Conservation (phyloP, 2,888 invertebrate species). For the Drosophila nr. medialis region DNA sequence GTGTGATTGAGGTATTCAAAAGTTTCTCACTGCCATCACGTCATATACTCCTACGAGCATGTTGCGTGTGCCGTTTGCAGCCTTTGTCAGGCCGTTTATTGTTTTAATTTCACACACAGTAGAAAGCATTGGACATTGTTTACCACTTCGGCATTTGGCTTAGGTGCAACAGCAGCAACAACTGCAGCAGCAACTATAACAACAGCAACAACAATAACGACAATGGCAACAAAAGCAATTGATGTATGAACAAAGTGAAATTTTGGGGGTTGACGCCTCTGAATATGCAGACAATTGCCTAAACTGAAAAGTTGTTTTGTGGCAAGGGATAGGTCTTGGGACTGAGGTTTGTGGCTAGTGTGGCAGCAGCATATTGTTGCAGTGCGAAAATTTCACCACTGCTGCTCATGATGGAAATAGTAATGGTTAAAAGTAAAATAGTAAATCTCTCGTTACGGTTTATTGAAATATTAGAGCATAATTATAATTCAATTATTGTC, state of each 20-base stretch:
- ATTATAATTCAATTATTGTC: neutral
- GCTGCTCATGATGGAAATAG: neutral
- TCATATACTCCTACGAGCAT: constrained; percentile 1
- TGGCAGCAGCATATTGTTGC: constrained; percentile 3
- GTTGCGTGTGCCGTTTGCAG: constrained; percentile 41
- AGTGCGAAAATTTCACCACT: neutral
- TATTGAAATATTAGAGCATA: neutral
- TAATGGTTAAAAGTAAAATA: too few relatives aligned
- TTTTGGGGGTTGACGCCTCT: constrained; percentile 39
- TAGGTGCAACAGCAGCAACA: constrained; percentile 43
- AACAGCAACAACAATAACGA: constrained; percentile 2
- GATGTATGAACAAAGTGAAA: constrained; percentile 50
- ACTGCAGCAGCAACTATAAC: neutral
- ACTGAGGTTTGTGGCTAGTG: neutral
- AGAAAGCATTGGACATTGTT: constrained; percentile 69
- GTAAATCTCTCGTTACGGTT: neutral
- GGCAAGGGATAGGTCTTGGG: neutral
- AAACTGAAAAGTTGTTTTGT: neutral
- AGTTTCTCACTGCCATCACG: constrained; percentile 57
- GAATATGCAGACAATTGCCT: constrained; percentile 23
- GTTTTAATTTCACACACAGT: constrained; percentile 73
- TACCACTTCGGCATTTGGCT: constrained; percentile 75
- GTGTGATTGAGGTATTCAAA: constrained; percentile 70
- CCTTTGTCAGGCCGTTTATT: constrained; percentile 62
- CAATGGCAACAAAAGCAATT: constrained; percentile 29